A percentile compares a stretch with the other conserved stretches of the same genome.
These are phyloP conservation scores for Nothoprocta pentlandii DNA, from an alignment of 2,113 vertebrate genomes.

Conservation along the genomic window DNA sequence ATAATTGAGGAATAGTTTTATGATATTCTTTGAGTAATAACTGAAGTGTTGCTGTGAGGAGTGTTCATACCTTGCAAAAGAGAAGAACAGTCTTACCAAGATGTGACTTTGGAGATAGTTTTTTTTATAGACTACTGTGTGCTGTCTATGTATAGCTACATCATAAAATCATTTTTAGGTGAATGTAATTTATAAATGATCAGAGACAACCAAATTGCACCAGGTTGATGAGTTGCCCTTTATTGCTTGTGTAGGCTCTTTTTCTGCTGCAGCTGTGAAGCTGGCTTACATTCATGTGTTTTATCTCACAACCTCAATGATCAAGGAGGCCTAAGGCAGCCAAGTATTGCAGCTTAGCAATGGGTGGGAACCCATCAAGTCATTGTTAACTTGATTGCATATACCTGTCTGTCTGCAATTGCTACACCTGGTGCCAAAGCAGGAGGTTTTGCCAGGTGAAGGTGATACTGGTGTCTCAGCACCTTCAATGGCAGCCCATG, in stretches of 20 bases:
- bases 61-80: background rate
- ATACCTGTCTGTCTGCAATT: background rate
- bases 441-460: background rate
- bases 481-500: fast-evolving
- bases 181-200: constrained; percentile 57
- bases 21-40: background rate
- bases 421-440: background rate
- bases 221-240: constrained; percentile 52
- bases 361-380: background rate
- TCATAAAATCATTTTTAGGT: constrained; percentile 53
- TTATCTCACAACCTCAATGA: constrained; percentile 25
- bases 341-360: background rate
- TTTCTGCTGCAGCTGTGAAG: constrained; percentile 21
- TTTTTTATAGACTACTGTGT: constrained; percentile 12
- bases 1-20: background rate
- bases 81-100: background rate
- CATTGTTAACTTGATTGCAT: background rate
- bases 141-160: constrained; percentile 12
- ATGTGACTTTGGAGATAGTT: constrained; percentile 19
- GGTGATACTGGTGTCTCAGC: fast-evolving
- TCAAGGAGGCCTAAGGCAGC: background rate
- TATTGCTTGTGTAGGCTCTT: constrained; percentile 60
- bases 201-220: constrained; percentile 51
- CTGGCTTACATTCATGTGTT: constrained; percentile 30
- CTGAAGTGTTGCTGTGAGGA: background rate